Evolutionary conservation across 2,113 vertebrate species (phyloP), one percentile per base, ranked within the genome.

Genomic region (Gnathonemus longibarbis): DNA sequence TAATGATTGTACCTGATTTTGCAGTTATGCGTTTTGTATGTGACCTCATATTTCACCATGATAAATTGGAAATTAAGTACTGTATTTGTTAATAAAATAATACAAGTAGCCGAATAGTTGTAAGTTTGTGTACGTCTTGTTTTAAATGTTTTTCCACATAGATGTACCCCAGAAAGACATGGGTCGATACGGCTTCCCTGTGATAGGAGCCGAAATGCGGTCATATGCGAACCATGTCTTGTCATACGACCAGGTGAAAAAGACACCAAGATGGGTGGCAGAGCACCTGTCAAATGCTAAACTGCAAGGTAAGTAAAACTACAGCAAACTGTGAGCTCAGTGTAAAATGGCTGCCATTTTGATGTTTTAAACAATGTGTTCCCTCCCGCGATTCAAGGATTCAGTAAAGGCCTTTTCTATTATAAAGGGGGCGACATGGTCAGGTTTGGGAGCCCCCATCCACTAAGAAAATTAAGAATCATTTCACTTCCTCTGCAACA

Each of bases 181-280:
- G 90, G 94, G 95, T 91, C 95, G 92, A 31, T 97, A 94, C 0
- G 97, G 97, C 46, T 95, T 97, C 85, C 97, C 97, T 84, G 87
- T 94, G 89, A 94, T 92, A 53, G 97, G 97, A 77, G 93, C 95
- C 11, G 95, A 97, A 91, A 93, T 94, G 15, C 93, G 94, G 66
- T 91, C 90, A 90, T 97, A 97, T 90, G 95, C 95, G 74, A 97
- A 97, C 89, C 97, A 98, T 19, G 94, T 95, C 0, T 90, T 98
- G 89, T 97, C 96, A 27, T 98, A 97, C 1, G 96, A 98, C 88
- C 97, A 96, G 90, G 92, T 94, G 11, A 97, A 95, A 89, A 94
- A 96, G 0, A 95, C 95, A 5, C 97, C 97, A 0, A 92, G 93
- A 92, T 98, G 97, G 97, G 97, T 98, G 48, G 95, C 96, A 4